These are phyloP conservation scores for Uloborus diversus DNA, from an alignment of 1,140 invertebrate species.

Conservation along the genomic window DNA sequence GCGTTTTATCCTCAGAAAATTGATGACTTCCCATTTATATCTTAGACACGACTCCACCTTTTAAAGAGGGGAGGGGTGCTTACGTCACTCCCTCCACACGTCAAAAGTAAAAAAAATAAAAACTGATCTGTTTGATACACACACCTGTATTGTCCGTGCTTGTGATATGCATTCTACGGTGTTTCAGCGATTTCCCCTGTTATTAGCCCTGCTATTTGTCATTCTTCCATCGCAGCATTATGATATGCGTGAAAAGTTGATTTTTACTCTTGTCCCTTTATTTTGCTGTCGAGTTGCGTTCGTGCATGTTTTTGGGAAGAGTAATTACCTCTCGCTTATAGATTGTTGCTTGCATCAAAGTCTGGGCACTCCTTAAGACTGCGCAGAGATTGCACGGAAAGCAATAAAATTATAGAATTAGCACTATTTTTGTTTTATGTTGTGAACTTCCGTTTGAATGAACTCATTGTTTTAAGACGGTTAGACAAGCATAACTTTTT, in stretches of 20 bases:
- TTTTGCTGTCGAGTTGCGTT: not conserved
- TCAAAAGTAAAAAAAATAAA: not conserved
- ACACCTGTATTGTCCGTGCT: not conserved
- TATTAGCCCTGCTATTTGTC: not conserved
- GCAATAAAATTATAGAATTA: too few species aligned
- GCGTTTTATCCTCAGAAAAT: constrained; percentile 24
- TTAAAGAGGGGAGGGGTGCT: constrained; percentile 1
- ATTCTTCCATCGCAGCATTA: not conserved
- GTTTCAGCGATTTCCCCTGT: not conserved
- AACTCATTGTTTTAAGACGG: too few species aligned
- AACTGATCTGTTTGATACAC: not conserved
- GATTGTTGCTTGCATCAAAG: too few species aligned
- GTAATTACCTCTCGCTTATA: not conserved
- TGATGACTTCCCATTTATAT: constrained; percentile 33
- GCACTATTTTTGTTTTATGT: too few species aligned
- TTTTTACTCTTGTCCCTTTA: not conserved
- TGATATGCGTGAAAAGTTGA: not conserved
- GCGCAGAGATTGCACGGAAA: too few species aligned
- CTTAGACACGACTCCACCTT: constrained; percentile 20
- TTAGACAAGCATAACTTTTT: too few species aligned
- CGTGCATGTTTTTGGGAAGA: not conserved
- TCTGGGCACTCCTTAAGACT: too few species aligned
- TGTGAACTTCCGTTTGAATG: too few species aligned
- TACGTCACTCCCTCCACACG: not conserved
- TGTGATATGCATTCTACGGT: not conserved